These are phyloP conservation scores for Ceratitis capitata DNA, from an alignment of 1,140 invertebrate species.

Conservation along the genomic window DNA sequence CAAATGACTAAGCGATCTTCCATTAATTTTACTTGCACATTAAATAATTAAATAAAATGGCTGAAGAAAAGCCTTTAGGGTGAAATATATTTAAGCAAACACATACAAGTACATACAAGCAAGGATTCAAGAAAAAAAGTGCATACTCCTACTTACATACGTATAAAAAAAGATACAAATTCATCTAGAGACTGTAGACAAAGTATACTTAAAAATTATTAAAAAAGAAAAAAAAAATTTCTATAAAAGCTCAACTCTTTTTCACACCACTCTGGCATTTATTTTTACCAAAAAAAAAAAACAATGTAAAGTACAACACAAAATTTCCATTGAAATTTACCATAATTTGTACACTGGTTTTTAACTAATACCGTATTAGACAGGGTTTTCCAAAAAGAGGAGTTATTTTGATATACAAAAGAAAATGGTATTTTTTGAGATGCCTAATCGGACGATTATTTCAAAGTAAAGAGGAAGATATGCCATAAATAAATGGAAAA, in stretches of 20 bases:
- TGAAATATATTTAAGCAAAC: neutral
- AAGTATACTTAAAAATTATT: neutral
- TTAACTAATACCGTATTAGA: no score
- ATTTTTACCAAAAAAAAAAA: no score
- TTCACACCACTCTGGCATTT: no score
- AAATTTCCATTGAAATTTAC: no score
- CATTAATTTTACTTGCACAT: conserved; percentile 19
- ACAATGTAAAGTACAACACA: neutral
- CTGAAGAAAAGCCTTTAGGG: neutral
- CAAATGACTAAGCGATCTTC: conserved; percentile 27
- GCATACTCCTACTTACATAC: neutral
- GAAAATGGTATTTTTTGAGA: no score
- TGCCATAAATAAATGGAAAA: no score
- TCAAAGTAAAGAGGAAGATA: no score
- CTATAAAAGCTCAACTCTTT: neutral
- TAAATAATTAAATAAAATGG: neutral
- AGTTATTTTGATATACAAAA: no score
- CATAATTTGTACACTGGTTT: no score
- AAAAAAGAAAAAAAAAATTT: neutral
- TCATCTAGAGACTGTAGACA: conserved; percentile 5
- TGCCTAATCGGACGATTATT: no score
- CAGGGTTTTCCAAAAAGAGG: no score
- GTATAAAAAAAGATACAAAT: neutral
- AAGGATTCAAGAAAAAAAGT: no score
- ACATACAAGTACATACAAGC: neutral